Base-by-base conservation (phyloP, 2,888 invertebrate genomes). In the Ormyrus rosae region DNA sequence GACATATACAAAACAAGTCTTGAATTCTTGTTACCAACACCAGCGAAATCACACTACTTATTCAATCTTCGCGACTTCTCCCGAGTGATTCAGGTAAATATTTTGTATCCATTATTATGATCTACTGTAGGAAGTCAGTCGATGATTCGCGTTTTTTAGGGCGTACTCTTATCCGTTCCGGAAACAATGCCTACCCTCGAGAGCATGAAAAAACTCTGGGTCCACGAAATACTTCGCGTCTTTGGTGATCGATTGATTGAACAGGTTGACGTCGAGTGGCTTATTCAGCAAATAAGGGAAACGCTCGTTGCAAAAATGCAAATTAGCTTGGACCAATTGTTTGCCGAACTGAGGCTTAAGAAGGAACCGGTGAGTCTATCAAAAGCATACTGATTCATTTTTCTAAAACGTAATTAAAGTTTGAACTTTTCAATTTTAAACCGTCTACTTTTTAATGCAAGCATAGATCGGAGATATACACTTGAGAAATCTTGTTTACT, bases 51-150 rank as follows among this genome's bases (percentile, higher is more conserved):
- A 0, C 98, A 98, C 91, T 98, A 99, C 89, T 93, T 98, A 7
- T 99, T 99, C 91, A 98, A 98, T 91, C 92, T 99, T 84, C 93
- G 98, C 84, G 98, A 99, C 90, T 98, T 98, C 90, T 96, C 97
- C 0, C 93, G 98, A 87, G 98, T 99, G 10, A 96, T 99, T 86
- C 94, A 96, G 92, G 95, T 95, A 90, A 48, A 5, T 11, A 9
- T 65, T 7, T 69, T 5, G 0, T 45, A 13, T 45, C 19, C 64
- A 61, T 11, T 45, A 34, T 4, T 34, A 34, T 4, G 4, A 34
- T 34, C 34, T 34, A 34, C 34, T 34, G 0, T 4, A 34, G 4
- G 2, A 34, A 34, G 34, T 34, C 4, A 34, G 4, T 34, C 34
- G 34, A 34, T 34, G 34, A 34, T 34, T 4, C 97, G 51, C 19